Evolutionary conservation across 2,888 invertebrate genomes (phyloP).

Genomic region (Bimastos eiseni): DNA sequence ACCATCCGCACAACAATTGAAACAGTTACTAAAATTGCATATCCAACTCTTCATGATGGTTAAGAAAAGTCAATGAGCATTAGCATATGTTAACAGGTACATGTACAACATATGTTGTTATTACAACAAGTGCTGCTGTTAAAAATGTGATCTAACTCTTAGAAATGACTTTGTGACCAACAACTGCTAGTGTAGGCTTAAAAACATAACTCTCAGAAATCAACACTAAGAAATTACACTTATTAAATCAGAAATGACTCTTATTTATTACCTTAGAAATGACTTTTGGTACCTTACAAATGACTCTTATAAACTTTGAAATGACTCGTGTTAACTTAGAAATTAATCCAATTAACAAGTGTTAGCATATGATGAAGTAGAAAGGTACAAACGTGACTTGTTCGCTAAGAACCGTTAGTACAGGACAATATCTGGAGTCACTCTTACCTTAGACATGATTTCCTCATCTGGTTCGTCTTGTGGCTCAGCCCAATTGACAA

Average conservation of each 20-base stretch:
- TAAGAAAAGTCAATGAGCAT: neutral
- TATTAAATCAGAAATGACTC: too few relatives aligned
- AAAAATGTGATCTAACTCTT: too few relatives aligned
- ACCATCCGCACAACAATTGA: neutral
- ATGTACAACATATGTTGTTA: neutral
- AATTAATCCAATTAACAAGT: too few relatives aligned
- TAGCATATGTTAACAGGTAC: neutral
- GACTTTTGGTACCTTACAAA: too few relatives aligned
- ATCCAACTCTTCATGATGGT: neutral
- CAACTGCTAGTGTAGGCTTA: too few relatives aligned
- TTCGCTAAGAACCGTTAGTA: neutral
- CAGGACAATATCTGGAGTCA: neutral
- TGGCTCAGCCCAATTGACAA: constrained; percentile 99
- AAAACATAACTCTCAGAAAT: too few relatives aligned
- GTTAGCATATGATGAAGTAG: too few relatives aligned
- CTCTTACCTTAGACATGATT: constrained; percentile 88
- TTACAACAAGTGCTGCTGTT: neutral
- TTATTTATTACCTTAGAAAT: too few relatives aligned
- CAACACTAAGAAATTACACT: too few relatives aligned
- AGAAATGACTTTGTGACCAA: too few relatives aligned
- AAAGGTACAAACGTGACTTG: neutral
- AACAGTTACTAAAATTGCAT: neutral
- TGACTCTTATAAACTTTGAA: too few relatives aligned
- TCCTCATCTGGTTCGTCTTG: constrained; percentile 99
- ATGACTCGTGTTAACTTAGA: too few relatives aligned